These are phyloP conservation scores for Parauchenoglanis punctatus DNA, from an alignment of 2,797 vertebrate genomes.

Conservation along the genomic window DNA sequence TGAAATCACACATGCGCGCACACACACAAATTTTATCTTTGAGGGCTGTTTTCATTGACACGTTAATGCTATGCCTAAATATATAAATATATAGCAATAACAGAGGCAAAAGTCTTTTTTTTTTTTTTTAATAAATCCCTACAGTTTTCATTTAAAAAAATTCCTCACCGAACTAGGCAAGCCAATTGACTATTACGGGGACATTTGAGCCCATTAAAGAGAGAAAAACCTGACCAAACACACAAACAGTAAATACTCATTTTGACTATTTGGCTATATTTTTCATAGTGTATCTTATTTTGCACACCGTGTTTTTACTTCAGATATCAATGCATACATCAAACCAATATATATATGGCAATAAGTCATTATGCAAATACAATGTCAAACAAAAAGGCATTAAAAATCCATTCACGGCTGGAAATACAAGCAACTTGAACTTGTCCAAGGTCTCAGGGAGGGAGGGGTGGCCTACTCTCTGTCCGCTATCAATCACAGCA, in stretches of 20 bases:
- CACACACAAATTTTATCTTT: neutral
- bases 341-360: neutral
- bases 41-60: neutral
- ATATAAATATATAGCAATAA: no score
- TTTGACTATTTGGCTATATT: neutral
- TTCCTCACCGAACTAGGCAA: neutral
- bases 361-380: neutral
- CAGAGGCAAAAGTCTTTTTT: neutral
- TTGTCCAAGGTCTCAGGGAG: neutral
- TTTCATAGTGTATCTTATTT: neutral
- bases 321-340: neutral
- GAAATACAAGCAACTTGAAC: neutral
- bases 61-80: neutral
- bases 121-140: neutral
- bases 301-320: neutral
- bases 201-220: neutral
- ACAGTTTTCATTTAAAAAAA: neutral
- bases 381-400: neutral
- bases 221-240: neutral
- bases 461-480: neutral
- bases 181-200: neutral
- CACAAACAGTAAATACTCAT: neutral
- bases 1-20: constrained; percentile 11
- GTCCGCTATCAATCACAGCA: neutral
- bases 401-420: neutral